Conservation (phyloP, 2,797 vertebrate species). For the Pangasius djambal region DNA sequence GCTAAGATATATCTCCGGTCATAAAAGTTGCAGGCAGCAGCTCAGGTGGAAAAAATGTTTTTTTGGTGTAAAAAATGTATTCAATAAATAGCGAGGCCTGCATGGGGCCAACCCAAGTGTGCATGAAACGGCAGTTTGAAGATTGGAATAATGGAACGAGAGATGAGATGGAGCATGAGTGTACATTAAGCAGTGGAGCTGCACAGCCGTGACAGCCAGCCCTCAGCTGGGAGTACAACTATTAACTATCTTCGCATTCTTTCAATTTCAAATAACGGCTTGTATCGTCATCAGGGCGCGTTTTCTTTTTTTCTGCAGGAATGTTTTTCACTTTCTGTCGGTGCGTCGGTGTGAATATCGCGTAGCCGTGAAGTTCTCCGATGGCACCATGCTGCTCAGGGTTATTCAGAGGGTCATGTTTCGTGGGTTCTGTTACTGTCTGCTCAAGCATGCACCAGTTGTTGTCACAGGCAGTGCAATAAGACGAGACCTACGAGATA, state of each 20-base stretch:
- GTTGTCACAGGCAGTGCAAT: slow-evolving; percentile 21
- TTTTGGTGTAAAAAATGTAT: slow-evolving; percentile 96
- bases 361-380: slow-evolving; percentile 37
- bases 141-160: slow-evolving; percentile 92
- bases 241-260: slow-evolving; percentile 97
- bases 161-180: slow-evolving; percentile 98
- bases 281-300: slow-evolving; percentile 81
- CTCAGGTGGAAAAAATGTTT: slow-evolving; percentile 97
- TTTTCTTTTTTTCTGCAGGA: slow-evolving; percentile 42
- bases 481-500: slow-evolving; percentile 34
- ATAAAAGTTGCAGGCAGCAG: slow-evolving; percentile 97
- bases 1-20: slow-evolving; percentile 79
- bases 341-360: slow-evolving; percentile 59
- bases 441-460: slow-evolving; percentile 52
- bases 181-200: slow-evolving; percentile 98
- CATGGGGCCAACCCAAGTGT: slow-evolving; percentile 93
- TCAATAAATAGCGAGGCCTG: slow-evolving; percentile 99
- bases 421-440: slow-evolving; percentile 58
- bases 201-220: slow-evolving; percentile 89
- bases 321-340: slow-evolving; percentile 77
- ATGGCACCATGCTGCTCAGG: slow-evolving; percentile 53
- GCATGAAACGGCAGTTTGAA: slow-evolving; percentile 95
- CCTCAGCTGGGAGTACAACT: slow-evolving; percentile 92
- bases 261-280: slow-evolving; percentile 88
- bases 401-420: slow-evolving; percentile 57